Percentiles rank a stretch among this genome's conserved stretches.
Conservation (phyloP, 2,888 invertebrate genomes). For the Tipula lateralis region DNA sequence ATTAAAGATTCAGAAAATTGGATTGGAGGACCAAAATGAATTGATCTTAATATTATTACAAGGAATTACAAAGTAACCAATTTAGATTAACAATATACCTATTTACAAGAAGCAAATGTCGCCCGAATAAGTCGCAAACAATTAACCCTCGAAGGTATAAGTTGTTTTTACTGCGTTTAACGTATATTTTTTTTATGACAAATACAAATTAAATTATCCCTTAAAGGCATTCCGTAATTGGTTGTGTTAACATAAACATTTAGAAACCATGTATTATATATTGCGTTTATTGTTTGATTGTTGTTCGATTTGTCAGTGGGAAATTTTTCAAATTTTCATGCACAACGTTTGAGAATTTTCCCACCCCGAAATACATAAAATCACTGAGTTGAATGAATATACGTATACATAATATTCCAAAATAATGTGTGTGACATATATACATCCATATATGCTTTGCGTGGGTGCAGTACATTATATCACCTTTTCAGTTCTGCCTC, state of each 20-base stretch:
- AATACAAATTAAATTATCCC: not conserved
- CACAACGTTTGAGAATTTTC: not conserved
- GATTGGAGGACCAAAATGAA: not conserved
- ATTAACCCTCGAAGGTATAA: conserved; percentile 19
- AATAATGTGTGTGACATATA: too few species aligned
- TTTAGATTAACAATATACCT: not conserved
- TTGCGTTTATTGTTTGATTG: not conserved
- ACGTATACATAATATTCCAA: not conserved
- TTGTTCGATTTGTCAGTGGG: not conserved
- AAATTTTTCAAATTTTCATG: not conserved
- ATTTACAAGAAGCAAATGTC: not conserved
- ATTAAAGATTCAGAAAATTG: not conserved
- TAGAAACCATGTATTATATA: not conserved
- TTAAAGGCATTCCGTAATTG: not conserved
- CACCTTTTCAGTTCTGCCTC: not conserved
- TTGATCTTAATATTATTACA: not conserved
- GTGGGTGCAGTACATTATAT: not conserved
- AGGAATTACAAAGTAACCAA: not conserved
- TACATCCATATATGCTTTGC: not conserved
- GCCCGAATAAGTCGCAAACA: not conserved
- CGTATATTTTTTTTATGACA: not conserved
- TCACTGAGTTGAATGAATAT: not conserved
- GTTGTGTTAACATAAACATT: not conserved
- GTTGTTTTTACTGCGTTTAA: not conserved
- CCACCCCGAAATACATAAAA: not conserved